phyloP scores from a whole-genome alignment of 2,888 invertebrate species.

The Neoaliturus tenellus region DNA sequence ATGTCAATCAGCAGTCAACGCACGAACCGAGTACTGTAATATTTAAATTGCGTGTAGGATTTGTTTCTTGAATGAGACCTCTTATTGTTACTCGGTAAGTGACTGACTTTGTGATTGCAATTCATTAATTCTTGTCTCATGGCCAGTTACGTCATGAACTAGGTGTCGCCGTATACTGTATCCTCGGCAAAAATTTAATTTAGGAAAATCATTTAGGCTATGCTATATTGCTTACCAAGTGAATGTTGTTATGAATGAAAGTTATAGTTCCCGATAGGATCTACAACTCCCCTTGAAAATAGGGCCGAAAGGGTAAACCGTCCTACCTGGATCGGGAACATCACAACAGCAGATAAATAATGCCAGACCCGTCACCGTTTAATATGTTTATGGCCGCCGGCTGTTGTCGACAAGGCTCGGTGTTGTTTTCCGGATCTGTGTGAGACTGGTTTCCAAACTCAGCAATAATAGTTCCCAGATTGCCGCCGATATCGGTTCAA shows the following conservation, averaged over 20 bases:
- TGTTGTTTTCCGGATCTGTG: not conserved
- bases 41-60: not conserved
- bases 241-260: no score
- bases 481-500: not conserved
- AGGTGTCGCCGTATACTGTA: no score
- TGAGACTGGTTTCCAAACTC: not conserved
- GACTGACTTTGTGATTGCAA: no score
- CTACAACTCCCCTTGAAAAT: no score
- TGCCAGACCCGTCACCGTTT: not conserved
- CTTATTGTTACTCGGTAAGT: no score
- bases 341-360: not conserved
- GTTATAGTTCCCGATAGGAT: no score
- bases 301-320: not conserved
- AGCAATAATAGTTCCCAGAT: not conserved
- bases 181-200: no score
- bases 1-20: not conserved
- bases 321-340: not conserved
- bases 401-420: not conserved
- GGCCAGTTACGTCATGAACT: no score
- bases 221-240: no score
- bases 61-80: not conserved
- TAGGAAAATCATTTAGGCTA: no score
- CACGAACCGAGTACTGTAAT: not conserved
- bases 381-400: not conserved
- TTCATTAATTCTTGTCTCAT: no score